Conservation (phyloP, 2,888 invertebrate species). For the Yponomeuta plumbellus region DNA sequence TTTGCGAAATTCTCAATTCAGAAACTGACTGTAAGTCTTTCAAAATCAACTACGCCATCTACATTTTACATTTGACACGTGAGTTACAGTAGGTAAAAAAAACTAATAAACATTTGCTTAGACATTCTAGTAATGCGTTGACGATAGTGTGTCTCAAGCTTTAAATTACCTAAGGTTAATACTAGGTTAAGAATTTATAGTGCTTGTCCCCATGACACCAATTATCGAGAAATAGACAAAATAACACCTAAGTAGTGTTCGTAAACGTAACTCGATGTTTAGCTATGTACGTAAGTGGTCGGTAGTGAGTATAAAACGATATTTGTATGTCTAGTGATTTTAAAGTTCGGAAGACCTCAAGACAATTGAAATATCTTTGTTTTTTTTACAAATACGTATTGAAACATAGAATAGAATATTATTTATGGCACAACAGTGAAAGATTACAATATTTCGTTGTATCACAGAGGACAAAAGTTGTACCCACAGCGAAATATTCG, state of each 20-base stretch:
- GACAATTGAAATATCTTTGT: neutral
- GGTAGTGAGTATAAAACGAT: slow-evolving; percentile 46
- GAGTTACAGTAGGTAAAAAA: too few species aligned
- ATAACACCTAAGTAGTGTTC: slow-evolving; percentile 34
- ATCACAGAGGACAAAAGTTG: too few species aligned
- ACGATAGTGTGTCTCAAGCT: neutral
- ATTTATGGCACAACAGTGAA: neutral
- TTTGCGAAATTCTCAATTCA: too few species aligned
- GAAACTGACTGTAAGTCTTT: too few species aligned
- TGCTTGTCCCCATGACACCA: slow-evolving; percentile 39
- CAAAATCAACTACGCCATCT: too few species aligned
- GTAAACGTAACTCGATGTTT: slow-evolving; percentile 58
- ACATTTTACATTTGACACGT: too few species aligned
- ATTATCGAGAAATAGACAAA: slow-evolving; percentile 32
- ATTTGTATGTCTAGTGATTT: slow-evolving; percentile 2
- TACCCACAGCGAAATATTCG: too few species aligned
- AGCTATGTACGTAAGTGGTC: slow-evolving; percentile 63
- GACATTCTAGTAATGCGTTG: too few species aligned
- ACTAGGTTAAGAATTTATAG: slow-evolving; percentile 19
- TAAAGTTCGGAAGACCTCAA: neutral
- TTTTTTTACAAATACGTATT: neutral
- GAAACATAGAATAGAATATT: neutral
- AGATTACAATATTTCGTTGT: too few species aligned
- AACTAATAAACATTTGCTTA: too few species aligned
- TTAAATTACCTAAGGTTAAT: neutral